Percentiles rank a stretch among this genome's conserved stretches.
Evolutionary conservation across 2,113 vertebrate genomes (phyloP).

Genomic region (Chrysemys picta): DNA sequence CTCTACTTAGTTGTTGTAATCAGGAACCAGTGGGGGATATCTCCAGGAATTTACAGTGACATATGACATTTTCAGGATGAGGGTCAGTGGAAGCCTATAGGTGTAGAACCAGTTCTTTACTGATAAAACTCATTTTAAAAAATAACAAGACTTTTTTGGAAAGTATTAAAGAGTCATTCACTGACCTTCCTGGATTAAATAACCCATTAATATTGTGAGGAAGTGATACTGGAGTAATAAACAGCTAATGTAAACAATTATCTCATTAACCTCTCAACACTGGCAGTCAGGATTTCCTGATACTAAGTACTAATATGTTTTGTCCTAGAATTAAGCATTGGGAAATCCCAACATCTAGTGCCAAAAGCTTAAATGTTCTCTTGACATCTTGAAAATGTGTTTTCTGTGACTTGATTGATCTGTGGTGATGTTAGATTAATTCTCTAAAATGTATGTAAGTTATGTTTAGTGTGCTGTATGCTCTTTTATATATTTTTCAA

Average conservation of each 20-base stretch:
- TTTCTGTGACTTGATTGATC: neutral
- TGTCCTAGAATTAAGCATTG: neutral
- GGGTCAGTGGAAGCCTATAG: conserved; percentile 37
- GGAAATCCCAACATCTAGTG: neutral
- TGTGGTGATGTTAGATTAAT: neutral
- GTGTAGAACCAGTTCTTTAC: conserved; percentile 45
- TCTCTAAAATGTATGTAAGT: neutral
- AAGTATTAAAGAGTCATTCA: conserved; percentile 39
- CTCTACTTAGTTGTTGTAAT: neutral
- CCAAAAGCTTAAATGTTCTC: neutral
- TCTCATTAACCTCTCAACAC: conserved; percentile 19
- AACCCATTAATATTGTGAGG: conserved; percentile 54
- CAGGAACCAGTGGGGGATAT: neutral
- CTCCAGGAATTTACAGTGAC: neutral
- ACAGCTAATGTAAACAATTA: conserved; percentile 45
- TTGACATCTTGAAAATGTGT: neutral
- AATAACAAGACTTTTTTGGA: conserved; percentile 61
- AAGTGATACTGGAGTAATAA: conserved; percentile 61
- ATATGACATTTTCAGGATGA: neutral
- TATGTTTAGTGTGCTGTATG: neutral
- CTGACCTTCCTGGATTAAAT: conserved; percentile 61
- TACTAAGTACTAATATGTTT: neutral
- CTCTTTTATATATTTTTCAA: neutral
- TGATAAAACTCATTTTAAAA: conserved; percentile 12
- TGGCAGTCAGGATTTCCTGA: conserved; percentile 39